Evolutionary conservation across 1,140 invertebrate species (phyloP).

Genomic region (Saccostrea cuccullata): DNA sequence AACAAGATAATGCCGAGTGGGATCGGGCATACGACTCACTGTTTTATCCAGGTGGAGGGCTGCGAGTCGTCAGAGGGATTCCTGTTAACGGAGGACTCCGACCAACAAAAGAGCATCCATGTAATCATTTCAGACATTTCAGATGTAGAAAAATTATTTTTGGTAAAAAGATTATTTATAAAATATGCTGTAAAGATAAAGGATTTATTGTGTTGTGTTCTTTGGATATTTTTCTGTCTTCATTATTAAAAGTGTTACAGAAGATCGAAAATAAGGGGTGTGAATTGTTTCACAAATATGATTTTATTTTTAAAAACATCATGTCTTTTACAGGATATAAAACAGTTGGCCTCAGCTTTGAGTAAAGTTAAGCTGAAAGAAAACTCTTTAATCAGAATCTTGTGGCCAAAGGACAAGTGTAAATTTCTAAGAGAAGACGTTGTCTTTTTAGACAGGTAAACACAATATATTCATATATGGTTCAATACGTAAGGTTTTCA

Average conservation of each 20-base stretch:
- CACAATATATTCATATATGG: not conserved
- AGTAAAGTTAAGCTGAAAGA: conserved; percentile 93
- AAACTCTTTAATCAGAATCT: conserved; percentile 86
- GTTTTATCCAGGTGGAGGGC: conserved; percentile 97
- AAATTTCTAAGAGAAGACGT: conserved; percentile 97
- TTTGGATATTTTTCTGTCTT: too few relatives aligned
- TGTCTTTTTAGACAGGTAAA: conserved; percentile 93
- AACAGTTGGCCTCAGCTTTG: conserved; percentile 94
- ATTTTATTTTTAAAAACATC: too few relatives aligned
- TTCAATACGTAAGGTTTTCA: not conserved
- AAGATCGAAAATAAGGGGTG: too few relatives aligned
- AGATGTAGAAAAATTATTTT: too few relatives aligned
- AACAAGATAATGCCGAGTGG: conserved; percentile 98
- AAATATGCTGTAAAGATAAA: too few relatives aligned
- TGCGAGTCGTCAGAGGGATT: conserved; percentile 79
- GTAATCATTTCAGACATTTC: not conserved
- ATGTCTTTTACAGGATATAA: conserved; percentile 85
- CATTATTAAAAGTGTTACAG: too few relatives aligned
- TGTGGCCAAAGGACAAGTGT: conserved; percentile 98
- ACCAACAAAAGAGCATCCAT: conserved; percentile 20
- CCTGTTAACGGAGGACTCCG: conserved; percentile 11
- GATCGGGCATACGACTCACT: conserved; percentile 99
- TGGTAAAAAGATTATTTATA: too few relatives aligned
- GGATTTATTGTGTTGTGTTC: too few relatives aligned
- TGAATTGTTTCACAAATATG: too few relatives aligned